These are phyloP conservation scores for Drosophila flavopinicola DNA, from an alignment of 2,888 invertebrate genomes.

Conservation along the genomic window DNA sequence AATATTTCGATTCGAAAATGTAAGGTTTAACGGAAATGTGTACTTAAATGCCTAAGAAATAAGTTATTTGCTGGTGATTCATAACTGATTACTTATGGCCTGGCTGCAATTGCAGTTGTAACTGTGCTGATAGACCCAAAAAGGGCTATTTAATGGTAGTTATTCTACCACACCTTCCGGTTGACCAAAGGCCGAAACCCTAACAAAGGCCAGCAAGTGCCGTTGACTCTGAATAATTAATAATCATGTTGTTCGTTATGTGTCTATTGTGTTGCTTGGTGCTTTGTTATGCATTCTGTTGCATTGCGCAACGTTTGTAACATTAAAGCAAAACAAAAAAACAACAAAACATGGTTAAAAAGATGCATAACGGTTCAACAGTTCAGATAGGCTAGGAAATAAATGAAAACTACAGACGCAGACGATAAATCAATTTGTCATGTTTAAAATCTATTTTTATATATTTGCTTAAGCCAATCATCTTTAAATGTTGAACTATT, in stretches of 20 bases:
- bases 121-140: slow-evolving; percentile 7
- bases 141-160: slow-evolving; percentile 37
- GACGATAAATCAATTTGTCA: slow-evolving; percentile 38
- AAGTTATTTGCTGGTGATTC: slow-evolving; percentile 18
- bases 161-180: slow-evolving; percentile 62
- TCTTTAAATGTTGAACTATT: slow-evolving; percentile 8
- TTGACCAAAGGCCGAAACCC: slow-evolving; percentile 38
- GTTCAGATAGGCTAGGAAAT: slow-evolving; percentile 12
- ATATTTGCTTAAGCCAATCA: no score
- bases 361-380: slow-evolving; percentile 47
- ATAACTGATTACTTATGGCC: slow-evolving; percentile 20
- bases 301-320: slow-evolving; percentile 60
- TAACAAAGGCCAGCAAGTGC: slow-evolving; percentile 54
- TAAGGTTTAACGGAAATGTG: no score
- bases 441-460: slow-evolving; percentile 14
- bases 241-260: slow-evolving; percentile 64
- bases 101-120: slow-evolving; percentile 24
- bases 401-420: slow-evolving; percentile 15
- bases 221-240: slow-evolving; percentile 73
- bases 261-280: slow-evolving; percentile 56
- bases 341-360: slow-evolving; percentile 30
- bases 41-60: no score
- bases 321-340: slow-evolving; percentile 10
- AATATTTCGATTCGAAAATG: no score
- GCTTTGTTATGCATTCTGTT: slow-evolving; percentile 71